Evolutionary conservation across 2,888 invertebrate species (phyloP), one percentile per base, ranked within the genome.

Genomic region (Mythimna vitellina): DNA sequence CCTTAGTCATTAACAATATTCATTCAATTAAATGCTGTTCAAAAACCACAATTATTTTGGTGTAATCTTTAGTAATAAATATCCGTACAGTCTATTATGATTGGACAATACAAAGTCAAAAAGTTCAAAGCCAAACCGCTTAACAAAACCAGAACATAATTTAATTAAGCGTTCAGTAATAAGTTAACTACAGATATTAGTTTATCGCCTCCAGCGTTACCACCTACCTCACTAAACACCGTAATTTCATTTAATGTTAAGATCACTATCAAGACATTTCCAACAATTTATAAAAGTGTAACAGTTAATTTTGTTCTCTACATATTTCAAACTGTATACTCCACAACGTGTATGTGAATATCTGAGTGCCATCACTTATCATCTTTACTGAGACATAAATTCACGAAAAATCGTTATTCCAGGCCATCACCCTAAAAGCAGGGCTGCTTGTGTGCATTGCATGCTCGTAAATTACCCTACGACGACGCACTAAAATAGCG

Each of bases 401-500:
- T 92, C 88, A 89, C 89, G 88, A 90, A 92, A 93, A 94, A 93
- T 93, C 90, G 91, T 91, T 93, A 92, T 91, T 89, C 90, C 92
- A 90, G 89, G 70, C 91, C 91, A 92, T 93, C 92, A 90, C 93
- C 92, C 95, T 94, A 94, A 95, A 93, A 94, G 93, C 93, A 89
- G 89, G 89, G 87, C 88, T 87, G 87, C 88, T 87, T 90, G 91
- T 89, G 88, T 91, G 91, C 92, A 92, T 93, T 91, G 93, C 94
- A 92, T 89, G 91, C 88, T 89, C 93, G 93, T 96, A 96, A 96
- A 96, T 96, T 94, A 95, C 93, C 89, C 90, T 83, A 86, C 90
- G 93, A 93, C 93, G 93, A 93, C 93, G 89, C 91, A 94, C 95
- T 93, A 94, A 96, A 96, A 96, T 96, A 96, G 96, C 96, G 94